Evolutionary conservation across 2,113 vertebrate species (phyloP).

Genomic region (Falcunculus frontatus): DNA sequence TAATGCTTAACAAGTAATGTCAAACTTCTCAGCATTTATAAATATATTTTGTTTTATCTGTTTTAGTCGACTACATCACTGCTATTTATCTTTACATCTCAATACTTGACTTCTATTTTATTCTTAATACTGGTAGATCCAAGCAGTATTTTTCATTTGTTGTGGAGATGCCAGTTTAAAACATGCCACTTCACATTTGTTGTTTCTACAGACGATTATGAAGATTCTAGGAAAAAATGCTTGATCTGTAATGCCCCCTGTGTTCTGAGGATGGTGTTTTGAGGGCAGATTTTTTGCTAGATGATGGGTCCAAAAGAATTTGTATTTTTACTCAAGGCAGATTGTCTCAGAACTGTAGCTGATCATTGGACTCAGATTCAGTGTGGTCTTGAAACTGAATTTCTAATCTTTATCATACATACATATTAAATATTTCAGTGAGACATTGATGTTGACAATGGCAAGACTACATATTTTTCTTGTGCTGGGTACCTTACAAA

Average conservation of each 20-base stretch:
- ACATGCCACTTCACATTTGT: not conserved
- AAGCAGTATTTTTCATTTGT: not conserved
- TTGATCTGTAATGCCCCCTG: not conserved
- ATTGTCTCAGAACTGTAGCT: not conserved
- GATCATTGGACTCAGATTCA: not conserved
- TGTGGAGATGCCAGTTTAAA: not conserved
- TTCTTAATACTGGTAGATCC: not conserved
- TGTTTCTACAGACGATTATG: not conserved
- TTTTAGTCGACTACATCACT: not conserved
- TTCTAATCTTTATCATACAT: not conserved
- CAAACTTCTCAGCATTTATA: not conserved
- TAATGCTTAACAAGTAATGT: not conserved
- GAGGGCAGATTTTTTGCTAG: not conserved
- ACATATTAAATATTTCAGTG: not conserved
- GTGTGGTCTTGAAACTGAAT: not conserved
- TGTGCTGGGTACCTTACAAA: not conserved
- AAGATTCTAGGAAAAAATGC: not conserved
- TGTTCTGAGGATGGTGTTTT: not conserved
- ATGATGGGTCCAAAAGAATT: not conserved
- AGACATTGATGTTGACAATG: not conserved
- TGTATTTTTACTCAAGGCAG: not conserved
- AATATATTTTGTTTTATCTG: not conserved
- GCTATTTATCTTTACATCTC: not conserved
- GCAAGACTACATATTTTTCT: not conserved
- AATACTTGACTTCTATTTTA: not conserved